Percentiles rank a stretch among this genome's conserved stretches.
phyloP scores from a whole-genome alignment of 2,113 vertebrate species.

The Ploceus nigricollis region DNA sequence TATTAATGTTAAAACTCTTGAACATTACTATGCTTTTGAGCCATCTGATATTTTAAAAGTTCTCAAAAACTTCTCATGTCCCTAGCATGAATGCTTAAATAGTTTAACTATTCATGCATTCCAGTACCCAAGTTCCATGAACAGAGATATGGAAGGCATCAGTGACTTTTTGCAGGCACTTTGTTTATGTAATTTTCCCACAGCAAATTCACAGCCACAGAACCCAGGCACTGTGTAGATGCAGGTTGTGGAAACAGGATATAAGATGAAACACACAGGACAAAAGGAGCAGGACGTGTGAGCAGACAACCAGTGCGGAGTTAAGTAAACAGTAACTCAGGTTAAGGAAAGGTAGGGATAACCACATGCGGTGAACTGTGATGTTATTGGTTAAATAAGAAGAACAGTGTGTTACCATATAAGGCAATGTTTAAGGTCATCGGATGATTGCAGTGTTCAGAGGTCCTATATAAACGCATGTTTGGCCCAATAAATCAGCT shows the following conservation, averaged over 20 bases:
- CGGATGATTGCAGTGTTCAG: neutral
- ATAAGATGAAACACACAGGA: neutral
- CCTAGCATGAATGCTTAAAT: neutral
- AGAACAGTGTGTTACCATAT: neutral
- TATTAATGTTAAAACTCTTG: neutral
- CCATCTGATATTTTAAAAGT: neutral
- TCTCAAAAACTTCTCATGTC: neutral
- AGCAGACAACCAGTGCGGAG: rapidly evolving
- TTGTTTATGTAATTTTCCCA: neutral
- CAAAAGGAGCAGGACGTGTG: neutral
- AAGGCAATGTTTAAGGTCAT: neutral
- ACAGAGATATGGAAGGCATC: neutral
- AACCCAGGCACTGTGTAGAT: neutral
- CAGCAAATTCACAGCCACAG: neutral
- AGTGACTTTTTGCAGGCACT: neutral
- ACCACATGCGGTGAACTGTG: neutral
- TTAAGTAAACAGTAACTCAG: neutral
- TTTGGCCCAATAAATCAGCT: neutral
- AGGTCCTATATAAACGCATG: neutral
- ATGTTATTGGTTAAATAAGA: neutral
- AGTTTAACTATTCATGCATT: neutral
- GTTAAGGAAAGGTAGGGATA: neutral
- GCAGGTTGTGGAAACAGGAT: neutral
- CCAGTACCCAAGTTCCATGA: neutral
- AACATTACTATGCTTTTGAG: neutral